Evolutionary conservation across 1,140 invertebrate species (phyloP).

Genomic region (Thereuonema tuberculata): DNA sequence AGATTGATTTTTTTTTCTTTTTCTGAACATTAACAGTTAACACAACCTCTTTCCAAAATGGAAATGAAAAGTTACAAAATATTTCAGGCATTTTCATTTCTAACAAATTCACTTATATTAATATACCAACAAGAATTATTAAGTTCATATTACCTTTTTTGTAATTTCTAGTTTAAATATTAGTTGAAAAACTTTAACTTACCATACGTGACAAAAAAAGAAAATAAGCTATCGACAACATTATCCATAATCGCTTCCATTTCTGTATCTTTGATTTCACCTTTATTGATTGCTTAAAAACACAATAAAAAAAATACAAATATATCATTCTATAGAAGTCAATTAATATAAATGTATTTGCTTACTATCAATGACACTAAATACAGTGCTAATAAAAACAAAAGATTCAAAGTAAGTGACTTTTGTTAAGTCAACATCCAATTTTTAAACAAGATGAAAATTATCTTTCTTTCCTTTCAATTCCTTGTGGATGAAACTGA

Average conservation of each 20-base stretch:
- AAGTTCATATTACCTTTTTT: slow-evolving; percentile 9
- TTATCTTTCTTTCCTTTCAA: no score
- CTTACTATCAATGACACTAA: background rate
- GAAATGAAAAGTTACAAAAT: no score
- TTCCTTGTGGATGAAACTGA: no score
- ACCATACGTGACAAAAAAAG: slow-evolving; percentile 94
- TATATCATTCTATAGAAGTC: background rate
- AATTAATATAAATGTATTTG: background rate
- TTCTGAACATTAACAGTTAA: no score
- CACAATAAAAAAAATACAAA: slow-evolving; percentile 34
- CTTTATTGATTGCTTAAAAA: slow-evolving; percentile 89
- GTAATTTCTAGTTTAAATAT: slow-evolving; percentile 17
- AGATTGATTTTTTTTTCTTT: no score
- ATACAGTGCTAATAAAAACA: background rate
- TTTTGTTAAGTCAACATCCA: no score
- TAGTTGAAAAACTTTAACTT: no score
- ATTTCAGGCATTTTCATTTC: no score
- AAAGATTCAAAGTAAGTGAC: no score
- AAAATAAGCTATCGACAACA: slow-evolving; percentile 93
- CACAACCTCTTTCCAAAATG: no score
- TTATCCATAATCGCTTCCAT: slow-evolving; percentile 89
- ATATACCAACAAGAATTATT: slow-evolving; percentile 1
- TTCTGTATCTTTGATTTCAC: slow-evolving; percentile 87
- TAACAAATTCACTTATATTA: no score
- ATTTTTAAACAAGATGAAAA: no score